These are phyloP conservation scores for Acrocyrtus sp. DNA, from an alignment of 2,888 invertebrate species.

Conservation along the genomic window DNA sequence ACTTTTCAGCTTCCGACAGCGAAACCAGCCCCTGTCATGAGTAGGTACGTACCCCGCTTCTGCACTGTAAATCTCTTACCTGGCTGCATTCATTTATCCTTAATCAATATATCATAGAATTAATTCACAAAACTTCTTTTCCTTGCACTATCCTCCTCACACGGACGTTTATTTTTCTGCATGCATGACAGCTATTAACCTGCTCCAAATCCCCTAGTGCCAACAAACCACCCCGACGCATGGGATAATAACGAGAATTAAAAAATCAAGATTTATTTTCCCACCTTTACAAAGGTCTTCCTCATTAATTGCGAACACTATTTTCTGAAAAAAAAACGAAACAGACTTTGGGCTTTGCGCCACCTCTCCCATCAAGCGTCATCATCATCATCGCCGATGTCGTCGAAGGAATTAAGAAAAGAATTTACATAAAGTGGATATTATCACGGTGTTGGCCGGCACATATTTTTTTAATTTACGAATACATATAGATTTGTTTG, in stretches of 20 bases:
- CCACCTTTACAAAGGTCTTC: conserved; percentile 7
- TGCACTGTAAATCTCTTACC: no score
- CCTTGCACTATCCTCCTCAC: conserved; percentile 3
- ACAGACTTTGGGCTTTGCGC: no score
- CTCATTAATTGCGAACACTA: no score
- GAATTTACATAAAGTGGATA: conserved; percentile 46
- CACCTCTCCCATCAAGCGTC: no score
- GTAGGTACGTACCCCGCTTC: no score
- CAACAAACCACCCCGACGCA: no score
- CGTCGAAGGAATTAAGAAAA: conserved; percentile 24
- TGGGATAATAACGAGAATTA: no score
- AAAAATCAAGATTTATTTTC: conserved; percentile 24
- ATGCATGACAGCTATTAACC: conserved; percentile 37
- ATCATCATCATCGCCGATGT: no score
- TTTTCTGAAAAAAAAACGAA: no score
- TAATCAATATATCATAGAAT: conserved; percentile 18
- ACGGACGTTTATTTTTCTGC: no score
- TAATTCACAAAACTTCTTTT: conserved; percentile 34
- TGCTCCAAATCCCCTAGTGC: conserved; percentile 35
- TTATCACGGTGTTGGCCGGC: conserved; percentile 25
- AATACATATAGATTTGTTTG: conserved; percentile 25
- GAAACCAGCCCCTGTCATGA: conserved; percentile 11
- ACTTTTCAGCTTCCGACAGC: conserved; percentile 22
- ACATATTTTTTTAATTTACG: conserved; percentile 17
- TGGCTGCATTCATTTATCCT: not conserved